Evolutionary conservation across 2,888 invertebrate genomes (phyloP).

Genomic region (Synergus laeviventris): DNA sequence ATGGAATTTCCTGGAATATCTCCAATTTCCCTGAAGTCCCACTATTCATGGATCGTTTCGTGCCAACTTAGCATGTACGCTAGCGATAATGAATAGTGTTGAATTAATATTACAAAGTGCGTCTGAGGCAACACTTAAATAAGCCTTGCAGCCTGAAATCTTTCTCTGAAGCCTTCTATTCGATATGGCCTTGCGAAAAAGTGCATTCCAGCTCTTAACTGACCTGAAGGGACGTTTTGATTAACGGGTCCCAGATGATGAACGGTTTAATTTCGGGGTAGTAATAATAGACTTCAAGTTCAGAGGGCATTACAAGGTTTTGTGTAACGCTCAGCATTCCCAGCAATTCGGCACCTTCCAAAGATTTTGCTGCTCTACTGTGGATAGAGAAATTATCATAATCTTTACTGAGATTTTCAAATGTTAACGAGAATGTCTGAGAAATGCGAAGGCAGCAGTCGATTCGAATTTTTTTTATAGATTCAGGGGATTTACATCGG

Average conservation of each 20-base stretch:
- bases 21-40: slow-evolving; percentile 1
- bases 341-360: slow-evolving; percentile 14
- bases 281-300: slow-evolving; percentile 47
- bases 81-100: slow-evolving; percentile 3
- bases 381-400: background rate
- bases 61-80: slow-evolving; percentile 22
- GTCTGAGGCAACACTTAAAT: background rate
- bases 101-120: slow-evolving; percentile 13
- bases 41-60: slow-evolving; percentile 31
- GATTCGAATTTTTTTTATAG: background rate
- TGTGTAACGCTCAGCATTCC: slow-evolving; percentile 16
- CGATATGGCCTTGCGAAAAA: slow-evolving; percentile 13
- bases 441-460: background rate
- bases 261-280: slow-evolving; percentile 69
- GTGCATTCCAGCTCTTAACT: slow-evolving; percentile 27
- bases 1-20: slow-evolving; percentile 37
- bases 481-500: background rate
- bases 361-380: background rate
- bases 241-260: slow-evolving; percentile 68
- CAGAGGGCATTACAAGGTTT: slow-evolving; percentile 42
- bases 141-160: background rate
- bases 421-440: background rate
- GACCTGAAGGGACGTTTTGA: slow-evolving; percentile 59
- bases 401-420: slow-evolving; percentile 4
- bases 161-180: slow-evolving; percentile 19